Base-by-base conservation (phyloP, 2,113 vertebrate genomes). In the Chlorodrepanis virens region DNA sequence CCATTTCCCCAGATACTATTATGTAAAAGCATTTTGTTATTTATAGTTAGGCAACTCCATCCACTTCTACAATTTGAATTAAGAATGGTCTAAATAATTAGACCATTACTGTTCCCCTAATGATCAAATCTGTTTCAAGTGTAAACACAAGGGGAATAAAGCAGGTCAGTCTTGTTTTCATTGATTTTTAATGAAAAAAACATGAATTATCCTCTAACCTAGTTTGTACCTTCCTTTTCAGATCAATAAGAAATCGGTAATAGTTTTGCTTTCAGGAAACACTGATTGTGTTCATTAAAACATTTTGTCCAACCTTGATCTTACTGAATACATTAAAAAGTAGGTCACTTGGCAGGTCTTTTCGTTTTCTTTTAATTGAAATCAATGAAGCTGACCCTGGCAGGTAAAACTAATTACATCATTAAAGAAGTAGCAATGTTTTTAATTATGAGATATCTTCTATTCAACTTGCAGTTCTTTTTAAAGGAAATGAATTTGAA, bases 211-310 rank as follows among this genome's bases (percentile, higher is more conserved):
- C 52, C n/a, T 93, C 79, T 83, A 93, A 93, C 87, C 50, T 78
- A 77, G 42, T 96, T 94, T 94, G 59, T 90, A 79, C 56, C 75
- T 74, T 56, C 88, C 39, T 86, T 95, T 93, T 70, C 83, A 94
- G 50, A 94, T 91, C 83, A 95, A 75, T 78, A 91, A 84, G 86
- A 94, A 97, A 94, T 85, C 78, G 68, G 75, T 94, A 87, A 89
- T 67, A 93, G 64, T 67, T 93, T 92, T 86, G 81, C 76, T 93
- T 94, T 68, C 65, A 90, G 85, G 63, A 96, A 95, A 90, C 33
- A 91, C n/a, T 5, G 68, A 74, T 60, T 77, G 47, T 88, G 60
- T 95, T 95, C 87, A 96, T 96, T 94, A 96, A 96, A 95, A 86
- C 5, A 71, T 74, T 90, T 94, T 90, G 44, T 93, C 60, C 85